A percentile compares a stretch with the other conserved stretches of the same genome.
phyloP scores from a whole-genome alignment of 2,113 vertebrate species.

The Centrocercus urophasianus region DNA sequence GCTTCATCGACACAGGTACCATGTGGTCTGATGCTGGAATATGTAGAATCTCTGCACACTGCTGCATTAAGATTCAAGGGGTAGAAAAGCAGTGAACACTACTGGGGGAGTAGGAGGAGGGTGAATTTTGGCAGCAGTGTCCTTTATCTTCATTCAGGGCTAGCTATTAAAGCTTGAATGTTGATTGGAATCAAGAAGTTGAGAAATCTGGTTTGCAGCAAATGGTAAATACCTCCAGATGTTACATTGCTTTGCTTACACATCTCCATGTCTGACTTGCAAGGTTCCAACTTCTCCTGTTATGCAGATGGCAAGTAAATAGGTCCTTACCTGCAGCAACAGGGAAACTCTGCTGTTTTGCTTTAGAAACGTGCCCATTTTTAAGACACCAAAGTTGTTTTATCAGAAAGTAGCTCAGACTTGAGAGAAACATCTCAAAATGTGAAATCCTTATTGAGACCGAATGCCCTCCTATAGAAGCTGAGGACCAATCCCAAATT shows the following conservation, averaged over 20 bases:
- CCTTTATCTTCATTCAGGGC: background rate
- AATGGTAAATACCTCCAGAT: background rate
- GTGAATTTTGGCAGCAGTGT: background rate
- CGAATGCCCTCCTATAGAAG: background rate
- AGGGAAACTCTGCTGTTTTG: background rate
- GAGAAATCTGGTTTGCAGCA: background rate
- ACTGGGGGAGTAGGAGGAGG: background rate
- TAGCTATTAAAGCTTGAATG: background rate
- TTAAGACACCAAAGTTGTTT: background rate
- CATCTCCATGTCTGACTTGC: background rate
- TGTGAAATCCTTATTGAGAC: background rate
- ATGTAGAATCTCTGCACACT: background rate
- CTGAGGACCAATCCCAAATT: background rate
- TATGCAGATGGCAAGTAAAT: background rate
- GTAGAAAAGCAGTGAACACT: background rate
- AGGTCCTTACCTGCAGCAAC: background rate
- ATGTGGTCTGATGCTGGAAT: background rate
- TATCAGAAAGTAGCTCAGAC: background rate
- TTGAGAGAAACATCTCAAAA: background rate
- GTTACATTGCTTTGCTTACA: background rate
- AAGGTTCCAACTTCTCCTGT: background rate
- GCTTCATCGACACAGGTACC: slow-evolving; percentile 91
- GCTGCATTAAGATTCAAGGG: background rate
- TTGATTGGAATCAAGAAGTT: background rate
- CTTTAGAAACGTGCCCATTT: background rate